Conservation (phyloP, 2,113 vertebrate genomes). For the Illadopsis cleaveri region DNA sequence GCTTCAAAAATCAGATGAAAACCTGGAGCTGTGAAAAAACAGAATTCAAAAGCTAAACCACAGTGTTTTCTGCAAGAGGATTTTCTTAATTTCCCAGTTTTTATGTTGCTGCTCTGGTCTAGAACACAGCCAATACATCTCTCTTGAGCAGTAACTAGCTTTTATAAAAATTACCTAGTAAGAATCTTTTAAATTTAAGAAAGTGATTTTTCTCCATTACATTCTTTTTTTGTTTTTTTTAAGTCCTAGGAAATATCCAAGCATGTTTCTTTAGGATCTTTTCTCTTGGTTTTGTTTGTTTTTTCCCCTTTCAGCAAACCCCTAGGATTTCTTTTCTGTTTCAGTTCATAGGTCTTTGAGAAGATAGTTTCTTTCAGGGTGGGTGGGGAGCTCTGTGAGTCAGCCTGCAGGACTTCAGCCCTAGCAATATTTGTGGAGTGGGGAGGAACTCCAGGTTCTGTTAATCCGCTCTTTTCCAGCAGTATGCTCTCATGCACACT, state of each 20-base stretch:
- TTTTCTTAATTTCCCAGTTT: not conserved
- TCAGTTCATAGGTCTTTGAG: not conserved
- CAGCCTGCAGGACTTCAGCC: constrained; percentile 14
- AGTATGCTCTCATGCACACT: not conserved
- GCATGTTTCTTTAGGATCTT: not conserved
- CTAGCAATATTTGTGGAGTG: not conserved
- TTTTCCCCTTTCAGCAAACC: not conserved
- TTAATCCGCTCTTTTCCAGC: not conserved
- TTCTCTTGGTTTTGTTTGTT: not conserved
- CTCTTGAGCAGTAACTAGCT: not conserved
- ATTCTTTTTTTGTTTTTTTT: too few species aligned
- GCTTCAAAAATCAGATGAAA: not conserved
- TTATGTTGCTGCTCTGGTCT: not conserved
- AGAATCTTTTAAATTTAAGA: not conserved
- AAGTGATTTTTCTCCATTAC: not conserved
- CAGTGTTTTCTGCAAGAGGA: not conserved
- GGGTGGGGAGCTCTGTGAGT: constrained; percentile 25
- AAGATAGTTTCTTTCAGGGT: not conserved
- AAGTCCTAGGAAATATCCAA: not conserved
- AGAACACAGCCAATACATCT: not conserved
- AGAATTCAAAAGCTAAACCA: not conserved
- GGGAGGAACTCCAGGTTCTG: not conserved
- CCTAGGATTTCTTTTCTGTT: not conserved
- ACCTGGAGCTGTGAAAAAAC: not conserved
- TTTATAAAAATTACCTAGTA: not conserved